Evolutionary conservation across 1,140 invertebrate genomes (phyloP), one percentile per base, ranked within the genome.

Genomic region (Trypoxylus dichotomus): DNA sequence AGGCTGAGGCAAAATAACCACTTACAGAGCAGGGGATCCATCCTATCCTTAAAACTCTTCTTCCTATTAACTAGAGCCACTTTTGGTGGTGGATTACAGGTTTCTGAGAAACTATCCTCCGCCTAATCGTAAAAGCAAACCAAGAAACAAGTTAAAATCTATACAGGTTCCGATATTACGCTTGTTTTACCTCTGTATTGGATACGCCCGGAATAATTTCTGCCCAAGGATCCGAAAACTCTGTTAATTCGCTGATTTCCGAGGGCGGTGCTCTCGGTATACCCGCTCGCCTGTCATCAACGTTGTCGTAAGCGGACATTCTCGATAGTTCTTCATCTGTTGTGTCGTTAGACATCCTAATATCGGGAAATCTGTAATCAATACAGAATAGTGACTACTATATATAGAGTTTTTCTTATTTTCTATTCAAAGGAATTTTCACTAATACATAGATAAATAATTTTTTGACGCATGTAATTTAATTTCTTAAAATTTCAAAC

Each of bases 221-320:
- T 42, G 82, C 82, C 84, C 84, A 85, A 2, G 84, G 84, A n/a
- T 85, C 84, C 2, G 84, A 85, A 79, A 85, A 85, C 77, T 85
- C 84, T 3, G 84, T 85, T 29, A 83, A 43, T 79, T 84, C 83
- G 76, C 82, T 85, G 73, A 85, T 85, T 80, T 85, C 84, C 10
- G 83, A 85, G 11, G 83, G 83, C 19, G 85, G 85, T 21, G 84
- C 80, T 68, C 81, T 76, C 13, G 82, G 83, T 25, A 79, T 27
- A 15, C 60, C 60, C 13, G 60, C 24, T 54, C 82, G 77, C 41
- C 83, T 75, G 78, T 92, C 91, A 76, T 92, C 91, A 0, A 93
- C 91, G 82, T 93, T 93, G 83, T 94, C 93, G 84, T 94, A 94
- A 42, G 93, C 92, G 2, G 93, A 94, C 78, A 93, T 91, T 15